These are phyloP conservation scores for Isotomurus palustris DNA, from an alignment of 2,888 invertebrate genomes.

Conservation along the genomic window DNA sequence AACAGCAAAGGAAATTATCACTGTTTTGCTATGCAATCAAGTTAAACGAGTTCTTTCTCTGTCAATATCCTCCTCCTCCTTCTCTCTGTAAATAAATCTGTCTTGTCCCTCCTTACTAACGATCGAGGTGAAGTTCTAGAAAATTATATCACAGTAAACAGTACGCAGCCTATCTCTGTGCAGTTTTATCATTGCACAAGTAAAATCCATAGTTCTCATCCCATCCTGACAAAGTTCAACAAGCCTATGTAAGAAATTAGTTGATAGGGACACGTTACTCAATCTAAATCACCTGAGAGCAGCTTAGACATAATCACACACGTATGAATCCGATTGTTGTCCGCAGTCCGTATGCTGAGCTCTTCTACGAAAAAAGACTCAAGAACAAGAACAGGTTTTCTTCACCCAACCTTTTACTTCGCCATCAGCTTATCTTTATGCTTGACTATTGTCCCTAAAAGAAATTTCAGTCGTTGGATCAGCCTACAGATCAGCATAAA, in stretches of 20 bases:
- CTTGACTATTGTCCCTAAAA: slow-evolving; percentile 6
- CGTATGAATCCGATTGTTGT: slow-evolving; percentile 6
- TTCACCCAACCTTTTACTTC: slow-evolving; percentile 6
- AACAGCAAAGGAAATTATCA: too few relatives aligned
- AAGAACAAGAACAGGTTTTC: slow-evolving; percentile 4
- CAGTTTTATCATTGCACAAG: too few relatives aligned
- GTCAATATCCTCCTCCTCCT: too few relatives aligned
- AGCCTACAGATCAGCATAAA: not conserved
- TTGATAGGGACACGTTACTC: too few relatives aligned
- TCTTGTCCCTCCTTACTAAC: too few relatives aligned
- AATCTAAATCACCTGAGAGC: slow-evolving; percentile 4
- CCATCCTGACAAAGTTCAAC: not conserved
- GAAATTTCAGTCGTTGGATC: slow-evolving; percentile 6
- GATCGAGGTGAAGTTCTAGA: too few relatives aligned
- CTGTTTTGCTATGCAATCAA: too few relatives aligned
- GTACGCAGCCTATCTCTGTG: too few relatives aligned
- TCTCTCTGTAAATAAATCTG: too few relatives aligned
- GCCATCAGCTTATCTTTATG: slow-evolving; percentile 7
- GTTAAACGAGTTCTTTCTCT: too few relatives aligned
- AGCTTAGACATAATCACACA: slow-evolving; percentile 4
- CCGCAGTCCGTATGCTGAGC: not conserved
- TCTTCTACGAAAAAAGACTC: not conserved
- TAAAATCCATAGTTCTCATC: too few relatives aligned
- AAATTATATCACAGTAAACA: too few relatives aligned
- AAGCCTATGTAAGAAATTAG: not conserved